Base-by-base conservation (phyloP, 1,140 invertebrate genomes). In the Monochamus saltuarius region DNA sequence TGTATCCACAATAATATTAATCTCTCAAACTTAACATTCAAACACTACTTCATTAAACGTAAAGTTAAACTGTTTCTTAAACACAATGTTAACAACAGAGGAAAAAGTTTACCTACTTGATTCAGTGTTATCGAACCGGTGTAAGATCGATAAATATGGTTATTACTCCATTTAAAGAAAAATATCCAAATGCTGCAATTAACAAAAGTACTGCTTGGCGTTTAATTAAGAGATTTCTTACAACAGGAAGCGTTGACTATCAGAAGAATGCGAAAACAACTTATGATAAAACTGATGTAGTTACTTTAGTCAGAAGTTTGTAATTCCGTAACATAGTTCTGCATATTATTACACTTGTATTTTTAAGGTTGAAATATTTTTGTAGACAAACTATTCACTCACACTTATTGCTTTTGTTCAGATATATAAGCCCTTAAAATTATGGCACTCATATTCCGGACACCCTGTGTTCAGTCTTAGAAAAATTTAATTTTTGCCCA, bases 171-270 rank as follows among this genome's bases (percentile, higher is more conserved):
- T 16, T 54, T 53, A 60, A 40, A 22, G 19, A 49, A 64, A 56
- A 64, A 61, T 64, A 65, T 65, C 47, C 63, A 62, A 65, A 61
- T 51, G 49, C 42, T 53, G 22, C 22, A 52, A 55, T 55, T 39
- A 55, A 40, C 4, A 55, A 55, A 55, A 39, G 38, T 55, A 55
- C 52, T 43, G 38, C 36, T 55, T 40, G 14, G 63, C 59, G 53
- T n/a, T 50, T 51, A 61, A 56, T 64, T 29, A 65, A 61, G 63
- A 56, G 59, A 55, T 42, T 55, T 22, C 52, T 55, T 55, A 40
- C 37, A 19, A 55, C 36, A 55, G 52, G 52, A 55, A 14, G 2
- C 16, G 52, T 54, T 46, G n/a, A n/a, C n/a, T n/a, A n/a, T n/a
- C n/a, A n/a, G 16, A 49, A 29, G 22, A 29, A 29, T 3, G 22